Base-by-base conservation (phyloP, 2,888 invertebrate genomes). In the Calliphora vomitoria region DNA sequence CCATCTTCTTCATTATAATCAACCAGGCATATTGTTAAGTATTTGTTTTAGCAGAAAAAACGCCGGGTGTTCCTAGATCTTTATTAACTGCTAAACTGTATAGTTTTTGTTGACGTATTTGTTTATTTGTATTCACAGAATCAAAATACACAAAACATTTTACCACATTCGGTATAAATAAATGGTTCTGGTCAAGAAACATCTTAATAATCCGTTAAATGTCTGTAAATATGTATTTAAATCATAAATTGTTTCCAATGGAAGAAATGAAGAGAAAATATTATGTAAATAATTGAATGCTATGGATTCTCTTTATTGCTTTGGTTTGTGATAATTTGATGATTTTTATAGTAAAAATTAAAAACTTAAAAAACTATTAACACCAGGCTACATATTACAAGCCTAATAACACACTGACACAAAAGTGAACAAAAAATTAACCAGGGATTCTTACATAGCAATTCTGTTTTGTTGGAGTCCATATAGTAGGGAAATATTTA, bases 191-290 rank as follows among this genome's bases (percentile, higher is more conserved):
- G 53, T 41, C 55, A 72, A 72, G 44, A 81, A 80, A 72, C 71
- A 41, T 53, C 55, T 91, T 91, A 92, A 92, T 92, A 92, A 92
- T 92, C 93, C 93, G 93, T 93, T 92, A 92, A 93, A 93, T 93
- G 92, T 92, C 91, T 90, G 92, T 91, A 93, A 92, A 92, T 90
- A 92, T 55, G 5, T 31, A 8, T 31, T 47, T 41, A 66, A 20
- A 15, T 6, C 44, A 50, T 13, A 50, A 50, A 5, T 13, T 50
- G 4, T 53, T 53, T 53, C n/a, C 10, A 4, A n/a, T 50, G n/a
- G 13, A 4, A 35, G 5, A 44, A 44, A 44, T 11, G 11, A 10
- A 44, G 44, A 44, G 11, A 44, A 11, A 13, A 6, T 35, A 35
- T 35, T 35, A 44, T 44, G 10, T 8, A 44, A 44, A 44, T 6